phyloP scores from a whole-genome alignment of 2,888 invertebrate species.

The Hyposoter dolosus region DNA sequence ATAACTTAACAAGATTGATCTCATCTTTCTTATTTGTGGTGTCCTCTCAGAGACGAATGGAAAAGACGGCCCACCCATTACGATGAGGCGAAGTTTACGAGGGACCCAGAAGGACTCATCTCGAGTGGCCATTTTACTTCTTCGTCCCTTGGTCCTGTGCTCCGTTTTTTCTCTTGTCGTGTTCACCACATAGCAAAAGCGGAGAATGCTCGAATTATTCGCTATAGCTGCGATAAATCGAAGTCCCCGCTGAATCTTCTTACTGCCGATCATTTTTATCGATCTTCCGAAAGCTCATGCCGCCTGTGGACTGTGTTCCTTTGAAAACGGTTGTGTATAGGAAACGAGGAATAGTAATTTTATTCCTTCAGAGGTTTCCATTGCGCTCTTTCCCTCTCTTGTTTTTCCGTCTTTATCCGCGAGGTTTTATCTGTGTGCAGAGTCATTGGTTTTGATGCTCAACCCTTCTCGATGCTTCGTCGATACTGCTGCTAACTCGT shows the following conservation, averaged over 20 bases:
- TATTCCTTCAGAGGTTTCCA: background rate
- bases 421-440: background rate
- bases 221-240: constrained; percentile 70
- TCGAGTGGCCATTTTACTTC: constrained; percentile 66
- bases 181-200: constrained; percentile 43
- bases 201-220: constrained; percentile 70
- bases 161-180: constrained; percentile 48
- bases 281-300: constrained; percentile 42
- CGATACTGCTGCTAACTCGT: constrained; percentile 35
- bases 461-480: constrained; percentile 20
- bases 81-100: constrained; percentile 71
- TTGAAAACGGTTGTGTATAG: background rate
- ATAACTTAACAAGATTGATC: constrained; percentile 32
- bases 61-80: constrained; percentile 70
- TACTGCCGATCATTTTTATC: constrained; percentile 66
- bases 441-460: constrained; percentile 27
- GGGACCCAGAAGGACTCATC: constrained; percentile 58
- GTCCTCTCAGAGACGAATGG: constrained; percentile 38
- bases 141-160: constrained; percentile 56
- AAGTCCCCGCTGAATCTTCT: constrained; percentile 36
- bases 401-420: too few relatives aligned
- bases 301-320: background rate
- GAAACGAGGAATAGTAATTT: constrained; percentile 12
- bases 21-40: constrained; percentile 26
- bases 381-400: background rate